Percentiles rank a stretch among this genome's conserved stretches.
These are phyloP conservation scores for Stigmatopora nigra DNA, from an alignment of 2,113 vertebrate species.

Conservation along the genomic window DNA sequence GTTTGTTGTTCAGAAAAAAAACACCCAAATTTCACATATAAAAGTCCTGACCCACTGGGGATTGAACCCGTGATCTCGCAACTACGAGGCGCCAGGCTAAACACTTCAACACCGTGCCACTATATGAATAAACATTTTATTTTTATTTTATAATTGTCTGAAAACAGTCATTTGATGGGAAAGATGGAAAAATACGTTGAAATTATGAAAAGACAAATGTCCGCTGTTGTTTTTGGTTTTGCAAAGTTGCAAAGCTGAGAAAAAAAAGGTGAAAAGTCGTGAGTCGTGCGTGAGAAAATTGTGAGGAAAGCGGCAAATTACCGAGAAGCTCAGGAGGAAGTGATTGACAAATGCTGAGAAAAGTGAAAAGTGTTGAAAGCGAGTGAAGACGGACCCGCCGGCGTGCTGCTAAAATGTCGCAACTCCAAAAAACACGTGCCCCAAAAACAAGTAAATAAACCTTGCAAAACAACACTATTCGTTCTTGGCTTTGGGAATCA, in stretches of 20 bases:
- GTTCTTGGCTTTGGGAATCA: not conserved
- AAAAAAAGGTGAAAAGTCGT: not conserved
- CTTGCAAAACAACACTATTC: no score
- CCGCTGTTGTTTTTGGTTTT: not conserved
- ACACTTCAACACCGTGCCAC: no score
- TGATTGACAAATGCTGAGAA: conserved; percentile 31
- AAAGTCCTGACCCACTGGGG: no score
- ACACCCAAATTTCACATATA: no score
- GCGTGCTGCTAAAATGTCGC: not conserved
- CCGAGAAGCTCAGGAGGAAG: conserved; percentile 12
- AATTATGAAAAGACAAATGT: not conserved
- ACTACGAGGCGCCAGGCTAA: no score
- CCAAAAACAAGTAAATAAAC: no score
- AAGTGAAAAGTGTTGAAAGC: conserved; percentile 55
- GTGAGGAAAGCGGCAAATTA: not conserved
- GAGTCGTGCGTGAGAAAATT: not conserved
- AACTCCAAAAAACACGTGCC: not conserved
- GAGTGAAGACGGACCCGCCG: conserved; percentile 29
- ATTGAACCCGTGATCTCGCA: no score
- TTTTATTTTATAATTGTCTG: no score
- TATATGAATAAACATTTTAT: no score
- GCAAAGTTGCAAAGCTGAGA: not conserved
- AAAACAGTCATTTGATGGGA: no score
- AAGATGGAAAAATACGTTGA: not conserved
- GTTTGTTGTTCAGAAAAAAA: no score